Evolutionary conservation across 2,888 invertebrate genomes (phyloP).

Genomic region (Eumerus sabulonum): DNA sequence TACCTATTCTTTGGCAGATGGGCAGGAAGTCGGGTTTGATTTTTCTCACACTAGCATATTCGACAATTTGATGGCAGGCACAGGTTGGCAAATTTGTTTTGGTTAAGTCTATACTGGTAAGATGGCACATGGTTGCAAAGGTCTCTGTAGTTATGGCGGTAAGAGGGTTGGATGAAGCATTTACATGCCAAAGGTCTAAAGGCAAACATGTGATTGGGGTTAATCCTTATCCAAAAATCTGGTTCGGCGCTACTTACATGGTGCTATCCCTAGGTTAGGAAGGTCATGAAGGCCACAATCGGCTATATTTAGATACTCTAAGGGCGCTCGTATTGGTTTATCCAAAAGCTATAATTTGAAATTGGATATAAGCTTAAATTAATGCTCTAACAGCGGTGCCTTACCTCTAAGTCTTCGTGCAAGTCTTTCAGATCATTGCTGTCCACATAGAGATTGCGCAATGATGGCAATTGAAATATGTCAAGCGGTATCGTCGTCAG

Average conservation of each 20-base stretch:
- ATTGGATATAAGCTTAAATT: not conserved
- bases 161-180: constrained; percentile 83
- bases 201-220: constrained; percentile 10
- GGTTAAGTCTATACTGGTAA: constrained; percentile 81
- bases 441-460: constrained; percentile 83
- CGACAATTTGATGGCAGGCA: constrained; percentile 75
- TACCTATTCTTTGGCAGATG: constrained; percentile 73
- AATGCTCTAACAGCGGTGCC: constrained; percentile 20
- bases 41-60: constrained; percentile 73
- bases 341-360: constrained; percentile 70
- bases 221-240: not conserved
- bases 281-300: constrained; percentile 81
- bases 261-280: constrained; percentile 82
- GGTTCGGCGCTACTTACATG: constrained; percentile 75
- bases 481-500: constrained; percentile 77
- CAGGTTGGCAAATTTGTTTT: constrained; percentile 74
- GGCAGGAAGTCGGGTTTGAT: constrained; percentile 75
- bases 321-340: constrained; percentile 82
- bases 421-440: constrained; percentile 76
- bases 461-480: constrained; percentile 81
- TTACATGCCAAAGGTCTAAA: constrained; percentile 81
- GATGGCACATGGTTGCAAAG: constrained; percentile 83
- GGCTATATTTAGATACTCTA: constrained; percentile 82
- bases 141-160: constrained; percentile 78
- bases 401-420: constrained; percentile 73